A percentile compares a stretch with the other conserved stretches of the same genome.
These are phyloP conservation scores for Callorhinus ursinus DNA, from an alignment of 2,113 vertebrate genomes.

Conservation along the genomic window DNA sequence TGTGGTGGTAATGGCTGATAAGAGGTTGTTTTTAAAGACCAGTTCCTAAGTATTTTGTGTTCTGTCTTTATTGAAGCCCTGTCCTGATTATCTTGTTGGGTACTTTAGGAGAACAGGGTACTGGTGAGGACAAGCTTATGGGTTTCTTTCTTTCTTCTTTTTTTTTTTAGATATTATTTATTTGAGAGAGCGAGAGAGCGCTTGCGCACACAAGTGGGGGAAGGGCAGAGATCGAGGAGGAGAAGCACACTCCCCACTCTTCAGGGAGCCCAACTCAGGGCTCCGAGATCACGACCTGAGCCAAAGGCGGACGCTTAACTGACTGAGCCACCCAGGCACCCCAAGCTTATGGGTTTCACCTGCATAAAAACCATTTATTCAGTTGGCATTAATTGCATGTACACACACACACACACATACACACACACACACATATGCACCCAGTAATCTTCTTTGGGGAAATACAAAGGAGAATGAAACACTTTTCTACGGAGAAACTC, in stretches of 20 bases:
- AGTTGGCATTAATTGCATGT: not conserved
- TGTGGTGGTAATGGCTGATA: not conserved
- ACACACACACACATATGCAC: not conserved
- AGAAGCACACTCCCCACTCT: not conserved
- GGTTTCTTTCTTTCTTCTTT: not conserved
- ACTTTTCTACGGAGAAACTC: not conserved
- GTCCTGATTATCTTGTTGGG: not conserved
- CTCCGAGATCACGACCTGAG: not conserved
- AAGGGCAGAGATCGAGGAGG: too few species aligned
- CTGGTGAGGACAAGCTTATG: not conserved
- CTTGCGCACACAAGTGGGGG: not conserved
- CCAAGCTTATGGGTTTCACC: not conserved
- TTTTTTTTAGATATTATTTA: not conserved
- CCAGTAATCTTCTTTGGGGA: not conserved
- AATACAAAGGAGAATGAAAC: not conserved
- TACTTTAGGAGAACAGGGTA: not conserved
- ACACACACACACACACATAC: not conserved
- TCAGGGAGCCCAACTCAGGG: not conserved
- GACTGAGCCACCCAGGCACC: not conserved
- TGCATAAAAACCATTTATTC: not conserved
- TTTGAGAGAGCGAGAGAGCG: not conserved
- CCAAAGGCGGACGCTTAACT: not conserved
- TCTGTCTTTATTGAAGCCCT: not conserved
- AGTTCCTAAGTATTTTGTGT: not conserved
- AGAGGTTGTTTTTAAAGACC: not conserved